Conservation (phyloP, 2,888 invertebrate species). For the Matsumyia berberina region DNA sequence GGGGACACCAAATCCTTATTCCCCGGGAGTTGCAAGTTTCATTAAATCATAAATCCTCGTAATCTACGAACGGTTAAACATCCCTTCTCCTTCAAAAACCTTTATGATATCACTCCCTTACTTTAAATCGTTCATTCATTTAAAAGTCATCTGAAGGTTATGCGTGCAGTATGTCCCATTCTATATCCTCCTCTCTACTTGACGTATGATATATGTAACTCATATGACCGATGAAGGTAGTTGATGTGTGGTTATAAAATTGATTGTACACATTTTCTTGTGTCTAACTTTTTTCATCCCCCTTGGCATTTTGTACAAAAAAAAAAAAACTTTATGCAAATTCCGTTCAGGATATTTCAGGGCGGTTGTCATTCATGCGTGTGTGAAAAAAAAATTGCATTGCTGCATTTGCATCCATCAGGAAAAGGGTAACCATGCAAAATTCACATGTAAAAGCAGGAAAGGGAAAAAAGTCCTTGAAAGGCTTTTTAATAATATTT, state of each 20-base stretch:
- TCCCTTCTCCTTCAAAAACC: background rate
- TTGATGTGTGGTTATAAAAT: constrained; percentile 68
- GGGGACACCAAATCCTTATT: too few relatives aligned
- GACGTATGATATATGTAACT: constrained; percentile 40
- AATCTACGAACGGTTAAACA: background rate
- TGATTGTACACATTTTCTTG: constrained; percentile 68
- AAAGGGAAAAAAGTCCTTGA: constrained; percentile 57
- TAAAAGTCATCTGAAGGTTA: constrained; percentile 72
- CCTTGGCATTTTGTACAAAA: constrained; percentile 14
- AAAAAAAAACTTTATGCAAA: constrained; percentile 43
- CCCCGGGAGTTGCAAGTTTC: too few relatives aligned
- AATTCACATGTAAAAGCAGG: background rate
- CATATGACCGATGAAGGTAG: constrained; percentile 63
- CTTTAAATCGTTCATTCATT: constrained; percentile 48
- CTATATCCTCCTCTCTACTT: constrained; percentile 35
- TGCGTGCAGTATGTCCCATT: constrained; percentile 59
- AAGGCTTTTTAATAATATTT: constrained; percentile 53
- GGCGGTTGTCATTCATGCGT: constrained; percentile 55
- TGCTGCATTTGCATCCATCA: constrained; percentile 44
- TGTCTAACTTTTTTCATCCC: constrained; percentile 37
- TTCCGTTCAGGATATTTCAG: constrained; percentile 51
- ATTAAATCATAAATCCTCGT: too few relatives aligned
- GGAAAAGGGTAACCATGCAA: constrained; percentile 28
- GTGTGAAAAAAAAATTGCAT: constrained; percentile 27
- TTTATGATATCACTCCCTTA: constrained; percentile 6